Base-by-base conservation (phyloP, 2,888 invertebrate species). In the Mythimna pallens region DNA sequence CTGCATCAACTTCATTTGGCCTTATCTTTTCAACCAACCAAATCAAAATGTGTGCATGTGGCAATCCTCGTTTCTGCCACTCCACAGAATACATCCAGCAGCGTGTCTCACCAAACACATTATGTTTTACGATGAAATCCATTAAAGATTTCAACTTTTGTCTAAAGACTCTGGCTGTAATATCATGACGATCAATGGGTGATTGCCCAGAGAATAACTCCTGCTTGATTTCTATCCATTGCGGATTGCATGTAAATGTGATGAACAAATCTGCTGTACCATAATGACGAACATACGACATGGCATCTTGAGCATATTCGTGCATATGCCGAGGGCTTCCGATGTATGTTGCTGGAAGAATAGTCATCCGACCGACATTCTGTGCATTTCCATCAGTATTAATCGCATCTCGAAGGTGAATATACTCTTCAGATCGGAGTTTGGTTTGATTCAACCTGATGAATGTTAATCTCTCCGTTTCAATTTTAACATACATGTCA, bases 281-380 rank as follows among this genome's bases (percentile, higher is more conserved):
- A 84, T 89, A 88, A 81, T 88, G 78, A 34, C 89, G 87, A 34
- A 91, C 89, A 84, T 89, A 90, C 8, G 88, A 74, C 87, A 90
- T 86, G 7, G 85, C 86, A 78, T 86, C 84, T 79, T 87, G 85
- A 72, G 85, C 79, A 61, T 85, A 85, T 84, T 87, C 86, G 0
- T 86, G 83, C 83, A 86, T 82, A 73, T 87, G 81, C 0, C 87
- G 82, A 1, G 86, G 86, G 20, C 84, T 84, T 77, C 80, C 84
- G 59, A 61, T 14, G 68, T 68, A 87, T 64, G 86, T 84, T 68
- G 88, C 71, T 69, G 92, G 90, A 2, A 91, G 78, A 86, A 90
- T 89, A 67, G 83, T 84, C 57, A 76, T 73, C 30, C 82, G 47
- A 10, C 90, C 89, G 1, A 89, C 68, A 82, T 89, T 85, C 64